Evolutionary conservation across 2,113 vertebrate genomes (phyloP).

Genomic region (Perca schrenkii): DNA sequence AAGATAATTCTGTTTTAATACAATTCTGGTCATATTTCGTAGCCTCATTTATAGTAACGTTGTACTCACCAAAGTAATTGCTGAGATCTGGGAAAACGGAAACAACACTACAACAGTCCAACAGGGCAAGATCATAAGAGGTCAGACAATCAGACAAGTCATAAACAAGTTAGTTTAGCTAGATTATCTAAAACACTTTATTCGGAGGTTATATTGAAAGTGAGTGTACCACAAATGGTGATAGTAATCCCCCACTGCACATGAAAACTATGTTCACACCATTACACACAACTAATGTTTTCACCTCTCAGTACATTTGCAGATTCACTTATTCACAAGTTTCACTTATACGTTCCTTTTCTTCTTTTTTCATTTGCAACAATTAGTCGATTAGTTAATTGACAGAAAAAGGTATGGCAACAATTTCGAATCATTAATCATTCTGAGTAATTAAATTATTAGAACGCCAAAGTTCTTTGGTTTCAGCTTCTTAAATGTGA

Average conservation of each 20-base stretch:
- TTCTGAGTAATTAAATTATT: too few relatives aligned
- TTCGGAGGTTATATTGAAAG: not conserved
- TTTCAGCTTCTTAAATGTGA: not conserved
- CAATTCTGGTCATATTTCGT: not conserved
- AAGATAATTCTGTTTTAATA: not conserved
- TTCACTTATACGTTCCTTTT: too few relatives aligned
- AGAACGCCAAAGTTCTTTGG: not conserved
- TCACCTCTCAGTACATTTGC: not conserved
- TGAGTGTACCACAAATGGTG: not conserved
- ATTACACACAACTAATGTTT: not conserved
- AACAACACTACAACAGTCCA: not conserved
- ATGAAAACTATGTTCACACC: not conserved
- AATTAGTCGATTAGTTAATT: not conserved
- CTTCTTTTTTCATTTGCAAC: not conserved
- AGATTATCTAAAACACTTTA: not conserved
- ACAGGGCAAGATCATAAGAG: not conserved
- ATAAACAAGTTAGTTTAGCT: not conserved
- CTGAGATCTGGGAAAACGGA: not conserved
- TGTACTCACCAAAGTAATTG: slow-evolving; percentile 4
- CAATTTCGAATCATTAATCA: too few relatives aligned
- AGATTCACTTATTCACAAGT: not conserved
- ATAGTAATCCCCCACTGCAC: not conserved
- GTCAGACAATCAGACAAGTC: not conserved
- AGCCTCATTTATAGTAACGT: not conserved
- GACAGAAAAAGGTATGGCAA: too few relatives aligned